Conservation (phyloP, 2,888 invertebrate genomes). For the Sphecodes monilicornis region DNA sequence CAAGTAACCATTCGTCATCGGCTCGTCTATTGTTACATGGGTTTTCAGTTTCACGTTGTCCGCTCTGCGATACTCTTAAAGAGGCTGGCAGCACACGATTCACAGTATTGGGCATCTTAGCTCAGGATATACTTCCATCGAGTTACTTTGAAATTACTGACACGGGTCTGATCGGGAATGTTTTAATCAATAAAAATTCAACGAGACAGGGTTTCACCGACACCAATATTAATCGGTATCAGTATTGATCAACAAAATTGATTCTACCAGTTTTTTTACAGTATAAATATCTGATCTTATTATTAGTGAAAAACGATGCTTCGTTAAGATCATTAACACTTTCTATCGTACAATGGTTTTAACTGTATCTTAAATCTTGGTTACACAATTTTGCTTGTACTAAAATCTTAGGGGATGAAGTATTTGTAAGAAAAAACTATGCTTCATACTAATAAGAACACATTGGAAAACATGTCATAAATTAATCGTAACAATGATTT, state of each 20-base stretch:
- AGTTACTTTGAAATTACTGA: not conserved
- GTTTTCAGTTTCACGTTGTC: slow-evolving; percentile 49
- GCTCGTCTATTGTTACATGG: slow-evolving; percentile 6
- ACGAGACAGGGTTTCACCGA: not conserved
- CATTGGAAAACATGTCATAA: too few relatives aligned
- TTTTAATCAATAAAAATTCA: not conserved
- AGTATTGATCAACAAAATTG: not conserved
- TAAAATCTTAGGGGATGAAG: too few relatives aligned
- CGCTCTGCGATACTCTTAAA: slow-evolving; percentile 29
- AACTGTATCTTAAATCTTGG: not conserved
- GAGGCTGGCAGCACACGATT: slow-evolving; percentile 25
- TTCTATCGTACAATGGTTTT: not conserved
- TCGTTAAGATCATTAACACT: too few relatives aligned
- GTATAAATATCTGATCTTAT: too few relatives aligned
- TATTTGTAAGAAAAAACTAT: too few relatives aligned
- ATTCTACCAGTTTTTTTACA: not conserved
- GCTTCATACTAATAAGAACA: too few relatives aligned
- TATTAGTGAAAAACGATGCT: too few relatives aligned
- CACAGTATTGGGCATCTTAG: slow-evolving; percentile 54
- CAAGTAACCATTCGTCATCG: not conserved
- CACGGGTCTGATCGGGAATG: not conserved
- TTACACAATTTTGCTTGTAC: not conserved
- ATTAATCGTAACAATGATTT: not conserved
- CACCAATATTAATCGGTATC: not conserved
- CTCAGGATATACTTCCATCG: slow-evolving; percentile 59